Evolutionary conservation across 2,797 vertebrate genomes (phyloP), one percentile per base, ranked within the genome.

Genomic region (Melanotaenia boesemani): DNA sequence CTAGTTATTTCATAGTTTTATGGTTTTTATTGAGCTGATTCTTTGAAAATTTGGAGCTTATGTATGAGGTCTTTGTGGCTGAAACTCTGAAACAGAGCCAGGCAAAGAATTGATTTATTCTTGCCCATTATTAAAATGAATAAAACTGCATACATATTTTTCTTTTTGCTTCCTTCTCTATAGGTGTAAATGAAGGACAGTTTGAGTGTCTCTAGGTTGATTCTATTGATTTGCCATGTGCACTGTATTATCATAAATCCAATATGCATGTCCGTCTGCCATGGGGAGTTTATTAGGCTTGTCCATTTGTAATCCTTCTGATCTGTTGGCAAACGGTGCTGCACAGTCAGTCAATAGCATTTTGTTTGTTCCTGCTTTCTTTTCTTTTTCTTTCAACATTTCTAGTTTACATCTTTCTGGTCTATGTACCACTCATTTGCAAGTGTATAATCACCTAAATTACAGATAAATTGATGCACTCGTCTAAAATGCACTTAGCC

Each of bases 191-290:
- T 36, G 57, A 65, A 58, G 22, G 56, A 39, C 55, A 63, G 56
- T 54, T 5, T 11, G 26, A 75, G 70, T 30, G 20, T 34, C 28
- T 41, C 36, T 67, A 26, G 80, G 84, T 86, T 81, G 76, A 82
- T 73, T 77, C 18, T 75, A 86, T 91, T 64, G 86, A 90, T 89
- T 82, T 67, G 59, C 74, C 50, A 32, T 56, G 80, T 8, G 73
- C 72, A 66, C 80, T 80, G 67, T 79, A 81, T 88, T 87, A 89
- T 77, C 86, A 82, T 89, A 72, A 85, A 88, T 81, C 81, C 88
- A 71, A 81, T 84, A 67, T 84, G 70, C 78, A 77, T 71, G 86
- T 80, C 74, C 77, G 59, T 74, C 37, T 48, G 58, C 63, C 4
- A n/a, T 46, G 52, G 59, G 67, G 52, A 80, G 67, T 82, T 73